phyloP scores from a whole-genome alignment of 1,140 invertebrate species.

The Cyphomyrmex costatus region DNA sequence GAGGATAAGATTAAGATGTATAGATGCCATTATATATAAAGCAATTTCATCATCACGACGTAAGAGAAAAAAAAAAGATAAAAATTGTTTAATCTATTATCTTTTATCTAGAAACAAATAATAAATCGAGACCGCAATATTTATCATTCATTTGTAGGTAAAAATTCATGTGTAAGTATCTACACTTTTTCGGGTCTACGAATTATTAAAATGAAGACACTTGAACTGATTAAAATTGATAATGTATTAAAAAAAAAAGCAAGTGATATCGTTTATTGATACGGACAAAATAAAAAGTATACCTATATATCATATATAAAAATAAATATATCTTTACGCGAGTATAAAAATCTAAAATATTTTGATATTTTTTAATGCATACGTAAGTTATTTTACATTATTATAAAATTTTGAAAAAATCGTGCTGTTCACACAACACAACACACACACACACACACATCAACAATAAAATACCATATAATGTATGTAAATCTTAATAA shows the following conservation, averaged over 20 bases:
- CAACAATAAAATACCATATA: neutral
- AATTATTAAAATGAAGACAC: constrained; percentile 50
- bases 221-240: constrained; percentile 41
- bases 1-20: constrained; percentile 34
- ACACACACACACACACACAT: too few species aligned
- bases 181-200: constrained; percentile 6
- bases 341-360: neutral
- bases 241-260: neutral
- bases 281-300: neutral
- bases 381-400: neutral
- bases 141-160: neutral
- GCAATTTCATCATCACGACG: constrained; percentile 14
- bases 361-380: neutral
- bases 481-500: neutral
- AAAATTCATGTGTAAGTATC: neutral
- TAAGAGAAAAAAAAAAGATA: neutral
- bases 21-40: neutral
- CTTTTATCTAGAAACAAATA: constrained; percentile 9
- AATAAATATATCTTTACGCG: neutral
- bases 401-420: neutral
- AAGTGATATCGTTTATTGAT: constrained; percentile 14
- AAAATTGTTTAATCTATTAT: constrained; percentile 24
- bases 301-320: too few species aligned
- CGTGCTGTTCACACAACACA: neutral
- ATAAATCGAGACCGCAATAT: neutral